These are phyloP conservation scores for Sebastes nivosus DNA, from an alignment of 2,797 vertebrate species.

Conservation along the genomic window DNA sequence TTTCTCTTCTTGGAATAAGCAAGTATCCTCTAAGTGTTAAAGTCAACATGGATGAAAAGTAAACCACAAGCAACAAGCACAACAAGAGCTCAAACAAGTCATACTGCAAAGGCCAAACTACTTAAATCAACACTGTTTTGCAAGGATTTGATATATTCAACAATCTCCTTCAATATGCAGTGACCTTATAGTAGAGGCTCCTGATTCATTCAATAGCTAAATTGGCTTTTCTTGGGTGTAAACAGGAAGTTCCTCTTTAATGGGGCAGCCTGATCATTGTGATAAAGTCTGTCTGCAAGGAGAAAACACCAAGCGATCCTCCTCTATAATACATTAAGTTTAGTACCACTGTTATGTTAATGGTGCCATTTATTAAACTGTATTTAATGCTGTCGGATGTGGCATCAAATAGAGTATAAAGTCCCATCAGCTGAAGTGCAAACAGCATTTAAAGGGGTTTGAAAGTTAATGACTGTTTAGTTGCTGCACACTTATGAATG, in stretches of 20 bases:
- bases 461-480: conserved; percentile 67
- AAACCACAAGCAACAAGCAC: neutral
- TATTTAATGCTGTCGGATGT: neutral
- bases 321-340: neutral
- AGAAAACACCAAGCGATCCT: neutral
- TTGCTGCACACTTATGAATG: conserved; percentile 24
- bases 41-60: neutral
- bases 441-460: conserved; percentile 58
- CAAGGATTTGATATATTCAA: neutral
- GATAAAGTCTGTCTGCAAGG: conserved; percentile 33
- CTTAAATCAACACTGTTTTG: neutral
- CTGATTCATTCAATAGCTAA: conserved; percentile 16
- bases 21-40: neutral
- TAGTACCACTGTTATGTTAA: conserved; percentile 14
- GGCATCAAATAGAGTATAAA: conserved; percentile 1
- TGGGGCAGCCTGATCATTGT: conserved; percentile 9
- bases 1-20: neutral
- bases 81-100: neutral
- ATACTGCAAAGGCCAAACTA: conserved; percentile 3
- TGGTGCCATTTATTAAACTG: conserved; percentile 6
- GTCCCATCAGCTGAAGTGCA: conserved; percentile 7
- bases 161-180: neutral
- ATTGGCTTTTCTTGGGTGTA: neutral
- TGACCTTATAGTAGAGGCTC: neutral
- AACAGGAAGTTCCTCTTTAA: conserved; percentile 54